Percentiles rank a stretch among this genome's conserved stretches.
Conservation (phyloP, 2,888 invertebrate species). For the Mimachlamys varia region DNA sequence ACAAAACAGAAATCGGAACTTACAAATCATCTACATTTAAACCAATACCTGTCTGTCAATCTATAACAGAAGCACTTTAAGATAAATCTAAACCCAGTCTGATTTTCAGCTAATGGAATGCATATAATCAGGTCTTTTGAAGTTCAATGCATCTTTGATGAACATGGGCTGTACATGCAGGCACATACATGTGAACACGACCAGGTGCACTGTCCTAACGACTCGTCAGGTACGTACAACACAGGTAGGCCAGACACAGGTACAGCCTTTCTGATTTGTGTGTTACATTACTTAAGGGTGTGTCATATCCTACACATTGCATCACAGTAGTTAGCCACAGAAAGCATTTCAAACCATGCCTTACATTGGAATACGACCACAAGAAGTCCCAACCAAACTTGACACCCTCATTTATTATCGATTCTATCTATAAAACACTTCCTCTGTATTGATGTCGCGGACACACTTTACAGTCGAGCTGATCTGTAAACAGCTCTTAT, state of each 20-base stretch:
- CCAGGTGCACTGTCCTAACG: neutral
- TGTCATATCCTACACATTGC: conserved; percentile 2
- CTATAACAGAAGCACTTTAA: neutral
- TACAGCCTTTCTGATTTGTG: neutral
- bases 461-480: neutral
- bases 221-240: neutral
- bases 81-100: neutral
- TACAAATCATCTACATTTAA: neutral
- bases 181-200: neutral
- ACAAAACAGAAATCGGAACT: neutral
- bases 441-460: neutral
- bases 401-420: neutral
- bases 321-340: neutral
- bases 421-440: conserved; percentile 4
- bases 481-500: neutral
- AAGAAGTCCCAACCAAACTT: neutral
- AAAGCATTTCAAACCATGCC: neutral
- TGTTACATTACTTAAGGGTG: neutral
- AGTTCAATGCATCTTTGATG: neutral
- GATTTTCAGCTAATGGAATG: neutral
- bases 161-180: too few species aligned
- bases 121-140: neutral
- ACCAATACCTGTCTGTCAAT: neutral
- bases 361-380: neutral
- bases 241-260: neutral